Conservation (phyloP, 2,797 vertebrate genomes). For the Labroides dimidiatus region DNA sequence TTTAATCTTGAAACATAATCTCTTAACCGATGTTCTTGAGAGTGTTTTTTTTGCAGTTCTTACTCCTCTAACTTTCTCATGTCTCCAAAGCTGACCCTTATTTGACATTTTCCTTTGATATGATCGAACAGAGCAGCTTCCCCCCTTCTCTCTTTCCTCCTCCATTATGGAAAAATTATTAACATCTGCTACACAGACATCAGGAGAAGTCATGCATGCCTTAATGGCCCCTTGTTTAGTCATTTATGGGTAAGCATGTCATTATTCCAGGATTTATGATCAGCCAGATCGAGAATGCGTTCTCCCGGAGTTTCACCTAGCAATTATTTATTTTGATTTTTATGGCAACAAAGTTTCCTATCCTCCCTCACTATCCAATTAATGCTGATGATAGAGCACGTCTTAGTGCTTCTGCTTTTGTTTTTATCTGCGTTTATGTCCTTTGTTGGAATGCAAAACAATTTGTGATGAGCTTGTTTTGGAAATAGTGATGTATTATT, state of each 20-base stretch:
- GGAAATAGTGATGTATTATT: conserved; percentile 22
- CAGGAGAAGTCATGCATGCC: conserved; percentile 83
- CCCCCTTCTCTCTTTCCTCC: conserved; percentile 61
- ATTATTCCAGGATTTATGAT: conserved; percentile 82
- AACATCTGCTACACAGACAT: conserved; percentile 84
- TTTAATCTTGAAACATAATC: no score
- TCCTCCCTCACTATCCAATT: conserved; percentile 83
- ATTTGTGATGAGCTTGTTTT: conserved; percentile 38
- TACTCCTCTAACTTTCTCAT: background rate
- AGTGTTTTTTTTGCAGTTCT: no score
- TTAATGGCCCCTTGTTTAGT: conserved; percentile 86
- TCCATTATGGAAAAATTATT: conserved; percentile 83
- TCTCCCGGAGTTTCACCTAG: conserved; percentile 79
- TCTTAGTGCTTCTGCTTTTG: conserved; percentile 61
- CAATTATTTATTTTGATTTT: conserved; percentile 84
- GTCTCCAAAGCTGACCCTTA: conserved; percentile 73
- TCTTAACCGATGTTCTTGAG: no score
- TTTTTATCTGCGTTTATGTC: conserved; percentile 62
- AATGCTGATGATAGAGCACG: conserved; percentile 80
- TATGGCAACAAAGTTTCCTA: conserved; percentile 79
- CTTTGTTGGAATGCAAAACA: conserved; percentile 54
- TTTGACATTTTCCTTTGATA: conserved; percentile 79
- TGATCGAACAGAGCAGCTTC: conserved; percentile 62
- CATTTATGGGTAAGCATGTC: conserved; percentile 86
- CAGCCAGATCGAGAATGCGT: conserved; percentile 69